These are phyloP conservation scores for Micromys minutus DNA, from an alignment of 2,113 vertebrate species.

Conservation along the genomic window DNA sequence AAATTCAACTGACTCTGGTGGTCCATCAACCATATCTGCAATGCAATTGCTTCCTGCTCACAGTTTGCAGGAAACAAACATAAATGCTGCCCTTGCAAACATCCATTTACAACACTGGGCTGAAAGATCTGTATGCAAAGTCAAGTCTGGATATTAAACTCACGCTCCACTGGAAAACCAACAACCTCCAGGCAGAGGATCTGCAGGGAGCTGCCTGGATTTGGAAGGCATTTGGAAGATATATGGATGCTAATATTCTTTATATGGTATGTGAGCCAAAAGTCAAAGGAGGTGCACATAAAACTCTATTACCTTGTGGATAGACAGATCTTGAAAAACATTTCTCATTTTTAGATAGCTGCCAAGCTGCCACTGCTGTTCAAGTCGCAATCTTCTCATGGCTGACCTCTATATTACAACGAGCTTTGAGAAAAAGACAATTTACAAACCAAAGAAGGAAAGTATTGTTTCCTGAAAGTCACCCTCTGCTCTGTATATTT, in stretches of 20 bases:
- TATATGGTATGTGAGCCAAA: background rate
- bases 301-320: conserved; percentile 19
- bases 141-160: background rate
- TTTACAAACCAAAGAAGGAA: background rate
- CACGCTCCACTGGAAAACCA: background rate
- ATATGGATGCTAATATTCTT: background rate
- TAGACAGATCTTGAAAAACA: background rate
- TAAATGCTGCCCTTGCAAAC: background rate
- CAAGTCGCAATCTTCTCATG: background rate
- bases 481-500: background rate
- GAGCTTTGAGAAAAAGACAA: background rate
- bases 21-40: background rate
- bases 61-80: background rate
- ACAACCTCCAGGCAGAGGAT: background rate
- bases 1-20: background rate
- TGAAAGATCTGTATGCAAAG: background rate
- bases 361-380: background rate
- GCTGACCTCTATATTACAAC: conserved; percentile 1
- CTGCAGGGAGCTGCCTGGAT: background rate
- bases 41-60: background rate
- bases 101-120: background rate
- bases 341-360: background rate
- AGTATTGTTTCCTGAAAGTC: background rate
- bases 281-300: conserved; percentile 12
- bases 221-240: background rate